phyloP scores from a whole-genome alignment of 1,140 invertebrate genomes.

The Drepana arcuata region DNA sequence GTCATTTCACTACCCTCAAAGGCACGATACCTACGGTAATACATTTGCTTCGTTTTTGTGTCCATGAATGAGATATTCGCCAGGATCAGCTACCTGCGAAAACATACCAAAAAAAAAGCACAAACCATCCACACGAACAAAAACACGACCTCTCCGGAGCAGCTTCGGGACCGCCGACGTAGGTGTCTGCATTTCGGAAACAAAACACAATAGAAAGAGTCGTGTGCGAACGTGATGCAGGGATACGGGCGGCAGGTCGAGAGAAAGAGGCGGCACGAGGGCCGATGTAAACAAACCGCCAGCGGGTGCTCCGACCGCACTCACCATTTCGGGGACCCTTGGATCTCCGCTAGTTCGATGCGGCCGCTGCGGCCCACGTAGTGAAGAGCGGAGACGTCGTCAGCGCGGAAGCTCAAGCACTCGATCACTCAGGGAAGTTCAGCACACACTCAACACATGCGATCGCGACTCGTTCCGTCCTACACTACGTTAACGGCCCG shows the following conservation, averaged over 20 bases:
- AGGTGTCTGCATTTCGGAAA: conserved; percentile 68
- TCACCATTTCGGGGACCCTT: conserved; percentile 67
- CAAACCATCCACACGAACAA: conserved; percentile 59
- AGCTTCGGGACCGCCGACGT: conserved; percentile 50
- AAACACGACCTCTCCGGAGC: conserved; percentile 52
- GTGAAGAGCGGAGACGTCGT: conserved; percentile 61
- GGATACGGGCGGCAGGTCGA: conserved; percentile 63
- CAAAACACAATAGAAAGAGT: conserved; percentile 68
- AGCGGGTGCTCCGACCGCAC: conserved; percentile 66
- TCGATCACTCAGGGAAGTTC: conserved; percentile 43
- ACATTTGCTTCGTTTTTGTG: not conserved
- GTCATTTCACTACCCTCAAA: conserved; percentile 17
- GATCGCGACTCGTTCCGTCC: conserved; percentile 60
- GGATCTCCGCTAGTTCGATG: conserved; percentile 26
- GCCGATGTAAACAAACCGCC: conserved; percentile 68
- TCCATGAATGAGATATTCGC: conserved; percentile 13
- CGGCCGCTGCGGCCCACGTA: conserved; percentile 52
- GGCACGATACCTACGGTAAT: not conserved
- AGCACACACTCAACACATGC: conserved; percentile 50
- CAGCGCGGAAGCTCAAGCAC: conserved; percentile 43
- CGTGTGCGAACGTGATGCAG: conserved; percentile 55
- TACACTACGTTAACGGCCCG: conserved; percentile 65
- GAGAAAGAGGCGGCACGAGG: conserved; percentile 53
- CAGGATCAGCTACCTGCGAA: conserved; percentile 60
- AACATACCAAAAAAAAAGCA: conserved; percentile 57